Evolutionary conservation across 2,888 invertebrate species (phyloP).

Genomic region (Apodemia zela): DNA sequence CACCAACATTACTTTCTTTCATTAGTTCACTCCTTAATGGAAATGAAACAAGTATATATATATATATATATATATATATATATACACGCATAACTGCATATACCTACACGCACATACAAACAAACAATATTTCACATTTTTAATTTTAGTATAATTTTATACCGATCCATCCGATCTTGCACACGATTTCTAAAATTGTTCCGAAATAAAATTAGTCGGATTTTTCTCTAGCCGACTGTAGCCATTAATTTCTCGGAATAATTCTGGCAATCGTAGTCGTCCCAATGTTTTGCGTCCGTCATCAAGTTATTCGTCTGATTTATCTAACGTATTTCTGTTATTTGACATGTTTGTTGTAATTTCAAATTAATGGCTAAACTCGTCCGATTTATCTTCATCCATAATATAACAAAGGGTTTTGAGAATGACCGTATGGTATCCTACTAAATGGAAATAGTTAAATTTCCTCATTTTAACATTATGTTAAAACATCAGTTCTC

Average conservation of each 20-base stretch:
- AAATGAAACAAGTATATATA: too few relatives aligned
- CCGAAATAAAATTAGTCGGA: neutral
- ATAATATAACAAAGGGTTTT: neutral
- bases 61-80: too few relatives aligned
- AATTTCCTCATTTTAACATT: too few relatives aligned
- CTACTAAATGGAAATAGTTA: neutral
- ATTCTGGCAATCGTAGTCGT: conserved; percentile 4
- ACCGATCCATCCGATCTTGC: too few relatives aligned
- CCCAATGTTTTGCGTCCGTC: neutral
- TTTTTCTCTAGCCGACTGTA: neutral
- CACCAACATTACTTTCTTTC: too few relatives aligned
- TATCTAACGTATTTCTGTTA: neutral
- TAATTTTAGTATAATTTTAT: too few relatives aligned
- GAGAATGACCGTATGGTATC: neutral
- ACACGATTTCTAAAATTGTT: neutral
- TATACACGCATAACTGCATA: too few relatives aligned
- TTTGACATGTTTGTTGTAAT: conserved; percentile 8
- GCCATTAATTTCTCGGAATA: conserved; percentile 6
- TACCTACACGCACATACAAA: too few relatives aligned
- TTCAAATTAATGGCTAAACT: conserved; percentile 3
- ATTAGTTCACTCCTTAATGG: too few relatives aligned
- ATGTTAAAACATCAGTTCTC: too few relatives aligned
- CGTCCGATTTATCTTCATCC: conserved; percentile 1
- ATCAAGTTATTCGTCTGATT: neutral
- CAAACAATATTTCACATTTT: too few relatives aligned